Percentiles rank a stretch among this genome's conserved stretches.
Conservation (phyloP, 2,113 vertebrate genomes). For the Brachyhypopomus gauderio region DNA sequence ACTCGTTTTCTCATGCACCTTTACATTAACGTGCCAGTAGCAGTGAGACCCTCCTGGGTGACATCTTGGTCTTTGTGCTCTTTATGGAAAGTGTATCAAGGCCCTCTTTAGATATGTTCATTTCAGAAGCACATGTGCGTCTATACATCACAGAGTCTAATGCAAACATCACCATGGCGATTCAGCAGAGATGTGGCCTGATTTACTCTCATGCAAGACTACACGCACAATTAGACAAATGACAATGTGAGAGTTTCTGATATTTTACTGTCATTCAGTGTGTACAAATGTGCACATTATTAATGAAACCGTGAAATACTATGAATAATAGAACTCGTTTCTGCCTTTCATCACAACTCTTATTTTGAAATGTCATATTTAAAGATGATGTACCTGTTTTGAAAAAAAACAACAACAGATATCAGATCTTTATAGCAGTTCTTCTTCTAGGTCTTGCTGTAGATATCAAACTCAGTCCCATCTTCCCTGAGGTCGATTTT, state of each 20-base stretch:
- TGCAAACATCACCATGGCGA: background rate
- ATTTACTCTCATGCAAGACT: too few relatives aligned
- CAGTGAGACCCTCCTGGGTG: background rate
- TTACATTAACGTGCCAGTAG: background rate
- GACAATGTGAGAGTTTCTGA: too few relatives aligned
- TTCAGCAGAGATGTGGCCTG: background rate
- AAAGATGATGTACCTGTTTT: background rate
- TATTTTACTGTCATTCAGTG: too few relatives aligned
- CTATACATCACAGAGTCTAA: background rate
- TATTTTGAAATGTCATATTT: background rate
- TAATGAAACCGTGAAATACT: too few relatives aligned
- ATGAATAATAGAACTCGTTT: background rate
- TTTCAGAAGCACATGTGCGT: background rate
- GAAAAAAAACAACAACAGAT: background rate
- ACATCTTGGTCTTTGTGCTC: background rate
- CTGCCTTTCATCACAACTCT: background rate
- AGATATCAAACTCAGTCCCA: conserved; percentile 28
- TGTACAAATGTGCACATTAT: too few relatives aligned
- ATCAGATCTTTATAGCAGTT: background rate
- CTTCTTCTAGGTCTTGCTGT: conserved; percentile 12
- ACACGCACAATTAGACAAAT: too few relatives aligned
- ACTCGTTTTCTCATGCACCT: background rate
- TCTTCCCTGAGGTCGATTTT: conserved; percentile 61
- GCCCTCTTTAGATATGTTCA: background rate
- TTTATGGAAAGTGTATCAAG: background rate